These are phyloP conservation scores for Callithrix jacchus DNA, from an alignment of 2,113 vertebrate genomes.

Conservation along the genomic window DNA sequence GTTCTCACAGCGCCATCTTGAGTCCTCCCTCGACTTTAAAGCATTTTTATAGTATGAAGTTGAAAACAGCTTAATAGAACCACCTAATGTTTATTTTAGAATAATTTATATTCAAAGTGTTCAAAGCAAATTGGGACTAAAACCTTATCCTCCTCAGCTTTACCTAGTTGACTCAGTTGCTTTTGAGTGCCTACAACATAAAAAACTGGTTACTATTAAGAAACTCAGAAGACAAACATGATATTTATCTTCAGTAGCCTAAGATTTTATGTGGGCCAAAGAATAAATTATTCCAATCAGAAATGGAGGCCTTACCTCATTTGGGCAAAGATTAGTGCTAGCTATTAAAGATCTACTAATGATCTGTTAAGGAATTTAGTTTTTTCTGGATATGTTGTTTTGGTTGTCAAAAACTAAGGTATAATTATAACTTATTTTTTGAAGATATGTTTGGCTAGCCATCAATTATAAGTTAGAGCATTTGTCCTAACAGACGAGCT, in stretches of 20 bases:
- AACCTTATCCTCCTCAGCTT: neutral
- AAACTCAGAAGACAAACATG: neutral
- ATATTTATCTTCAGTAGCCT: neutral
- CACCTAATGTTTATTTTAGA: constrained; percentile 41
- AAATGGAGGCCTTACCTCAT: neutral
- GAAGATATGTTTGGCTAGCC: neutral
- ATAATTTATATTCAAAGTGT: constrained; percentile 21
- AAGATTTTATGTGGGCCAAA: neutral
- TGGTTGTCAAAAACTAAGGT: neutral
- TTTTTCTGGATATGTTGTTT: neutral
- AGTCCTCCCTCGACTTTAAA: neutral
- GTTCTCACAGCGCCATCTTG: no score
- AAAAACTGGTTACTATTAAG: neutral
- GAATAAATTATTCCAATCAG: constrained; percentile 17
- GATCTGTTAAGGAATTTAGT: neutral
- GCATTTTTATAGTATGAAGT: constrained; percentile 21
- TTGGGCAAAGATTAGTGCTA: neutral
- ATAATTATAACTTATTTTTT: neutral
- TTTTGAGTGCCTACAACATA: neutral
- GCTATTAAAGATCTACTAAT: neutral
- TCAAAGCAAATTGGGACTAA: constrained; percentile 33
- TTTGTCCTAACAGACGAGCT: neutral
- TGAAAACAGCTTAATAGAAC: constrained; percentile 22
- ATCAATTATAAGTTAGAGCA: neutral
- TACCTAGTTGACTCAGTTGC: neutral